phyloP scores from a whole-genome alignment of 2,888 invertebrate species.

The Apantesis nais region DNA sequence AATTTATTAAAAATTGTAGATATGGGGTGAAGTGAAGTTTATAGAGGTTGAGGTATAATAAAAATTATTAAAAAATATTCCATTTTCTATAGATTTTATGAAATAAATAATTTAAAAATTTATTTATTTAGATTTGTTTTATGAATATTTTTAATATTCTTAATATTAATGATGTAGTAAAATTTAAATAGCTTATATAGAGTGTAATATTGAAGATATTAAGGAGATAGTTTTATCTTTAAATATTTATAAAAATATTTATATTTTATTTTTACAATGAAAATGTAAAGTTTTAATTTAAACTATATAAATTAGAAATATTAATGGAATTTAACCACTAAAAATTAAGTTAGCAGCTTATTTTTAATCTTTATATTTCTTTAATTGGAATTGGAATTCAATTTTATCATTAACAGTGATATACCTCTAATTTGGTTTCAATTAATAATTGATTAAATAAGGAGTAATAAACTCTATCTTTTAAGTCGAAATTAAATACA shows the following conservation, averaged over 20 bases:
- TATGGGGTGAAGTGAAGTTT: constrained; percentile 79
- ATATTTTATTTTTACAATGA: constrained; percentile 86
- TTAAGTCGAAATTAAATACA: constrained; percentile 81
- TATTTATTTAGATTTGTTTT: constrained; percentile 79
- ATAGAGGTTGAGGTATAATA: constrained; percentile 75
- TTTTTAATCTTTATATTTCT: constrained; percentile 81
- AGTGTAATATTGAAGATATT: no score
- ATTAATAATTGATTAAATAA: constrained; percentile 84
- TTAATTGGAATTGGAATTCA: constrained; percentile 85
- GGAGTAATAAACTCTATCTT: constrained; percentile 76
- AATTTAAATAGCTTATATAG: no score
- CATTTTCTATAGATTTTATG: constrained; percentile 67
- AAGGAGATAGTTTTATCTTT: constrained; percentile 64
- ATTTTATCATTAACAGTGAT: constrained; percentile 88
- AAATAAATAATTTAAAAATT: constrained; percentile 81
- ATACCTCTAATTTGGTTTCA: constrained; percentile 87
- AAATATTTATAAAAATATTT: constrained; percentile 64
- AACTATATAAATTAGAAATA: constrained; percentile 88
- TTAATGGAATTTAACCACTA: constrained; percentile 81
- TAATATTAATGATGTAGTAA: constrained; percentile 45
- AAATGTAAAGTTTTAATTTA: constrained; percentile 88
- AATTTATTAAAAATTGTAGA: constrained; percentile 75
- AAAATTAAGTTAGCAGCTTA: constrained; percentile 88
- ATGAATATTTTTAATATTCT: constrained; percentile 61
- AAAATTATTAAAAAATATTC: constrained; percentile 70